Evolutionary conservation across 2,113 vertebrate species (phyloP).

Genomic region (Corvus hawaiiensis): DNA sequence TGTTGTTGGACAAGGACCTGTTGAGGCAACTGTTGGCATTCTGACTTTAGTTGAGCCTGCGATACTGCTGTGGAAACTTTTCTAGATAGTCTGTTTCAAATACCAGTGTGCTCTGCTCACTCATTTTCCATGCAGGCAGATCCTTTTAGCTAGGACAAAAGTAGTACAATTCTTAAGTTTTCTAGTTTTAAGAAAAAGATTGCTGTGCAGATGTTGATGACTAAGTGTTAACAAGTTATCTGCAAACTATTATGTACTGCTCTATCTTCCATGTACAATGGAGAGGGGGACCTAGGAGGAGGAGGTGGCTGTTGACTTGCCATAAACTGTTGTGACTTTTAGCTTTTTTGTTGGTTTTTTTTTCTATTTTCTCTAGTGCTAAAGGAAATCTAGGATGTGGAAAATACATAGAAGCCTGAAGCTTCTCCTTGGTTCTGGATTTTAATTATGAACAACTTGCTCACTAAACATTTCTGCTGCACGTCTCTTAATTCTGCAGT

Average conservation of each 20-base stretch:
- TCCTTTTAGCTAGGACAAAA: background rate
- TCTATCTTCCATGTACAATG: accelerated
- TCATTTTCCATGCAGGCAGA: background rate
- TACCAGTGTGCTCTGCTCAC: background rate
- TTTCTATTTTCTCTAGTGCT: background rate
- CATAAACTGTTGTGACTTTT: background rate
- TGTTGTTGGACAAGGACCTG: background rate
- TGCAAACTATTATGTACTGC: background rate
- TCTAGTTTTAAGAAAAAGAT: background rate
- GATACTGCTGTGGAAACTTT: background rate
- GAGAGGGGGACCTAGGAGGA: background rate
- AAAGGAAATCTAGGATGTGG: background rate
- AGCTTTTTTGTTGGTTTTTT: background rate
- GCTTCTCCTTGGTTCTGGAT: background rate
- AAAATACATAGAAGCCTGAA: background rate
- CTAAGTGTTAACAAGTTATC: background rate
- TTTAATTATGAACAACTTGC: background rate
- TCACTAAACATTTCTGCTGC: background rate
- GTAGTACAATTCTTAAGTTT: background rate
- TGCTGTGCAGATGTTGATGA: background rate
- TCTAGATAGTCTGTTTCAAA: background rate
- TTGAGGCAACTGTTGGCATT: background rate
- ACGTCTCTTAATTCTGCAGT: background rate
- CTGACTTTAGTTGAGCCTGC: background rate
- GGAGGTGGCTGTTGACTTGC: background rate